Evolutionary conservation across 2,797 vertebrate species (phyloP).

Genomic region (Heliangelus exortis): DNA sequence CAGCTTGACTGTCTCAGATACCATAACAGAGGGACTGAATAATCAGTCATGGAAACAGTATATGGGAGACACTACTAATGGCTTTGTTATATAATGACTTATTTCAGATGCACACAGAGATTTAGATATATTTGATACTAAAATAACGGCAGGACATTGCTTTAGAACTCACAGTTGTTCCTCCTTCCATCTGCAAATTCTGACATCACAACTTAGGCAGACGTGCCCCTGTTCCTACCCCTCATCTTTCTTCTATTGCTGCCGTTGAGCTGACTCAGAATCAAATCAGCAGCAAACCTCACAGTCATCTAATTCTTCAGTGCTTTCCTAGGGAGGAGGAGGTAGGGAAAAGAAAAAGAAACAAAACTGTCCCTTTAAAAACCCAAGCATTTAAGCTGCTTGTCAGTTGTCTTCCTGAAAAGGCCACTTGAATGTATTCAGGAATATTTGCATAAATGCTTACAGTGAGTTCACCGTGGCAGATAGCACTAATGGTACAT

Average conservation of each 20-base stretch:
- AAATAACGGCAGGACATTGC: not conserved
- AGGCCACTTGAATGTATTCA: constrained; percentile 80
- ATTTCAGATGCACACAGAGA: not conserved
- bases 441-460: constrained; percentile 84
- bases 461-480: constrained; percentile 79
- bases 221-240: not conserved
- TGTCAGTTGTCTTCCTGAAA: constrained; percentile 81
- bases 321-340: not conserved
- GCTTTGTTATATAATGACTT: not conserved
- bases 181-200: not conserved
- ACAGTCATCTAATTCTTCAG: not conserved
- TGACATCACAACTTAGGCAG: not conserved
- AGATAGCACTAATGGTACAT: constrained; percentile 83
- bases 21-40: not conserved
- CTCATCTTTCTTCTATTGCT: not conserved
- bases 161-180: not conserved
- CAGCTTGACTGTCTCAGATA: not conserved
- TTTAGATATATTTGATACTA: not conserved
- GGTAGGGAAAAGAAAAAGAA: constrained; percentile 4
- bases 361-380: constrained; percentile 64
- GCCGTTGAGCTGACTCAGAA: constrained; percentile 5
- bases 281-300: not conserved
- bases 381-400: constrained; percentile 75
- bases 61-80: not conserved
- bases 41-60: not conserved